Base-by-base conservation (phyloP, 2,888 invertebrate genomes). In the Tubulanus polymorphus region DNA sequence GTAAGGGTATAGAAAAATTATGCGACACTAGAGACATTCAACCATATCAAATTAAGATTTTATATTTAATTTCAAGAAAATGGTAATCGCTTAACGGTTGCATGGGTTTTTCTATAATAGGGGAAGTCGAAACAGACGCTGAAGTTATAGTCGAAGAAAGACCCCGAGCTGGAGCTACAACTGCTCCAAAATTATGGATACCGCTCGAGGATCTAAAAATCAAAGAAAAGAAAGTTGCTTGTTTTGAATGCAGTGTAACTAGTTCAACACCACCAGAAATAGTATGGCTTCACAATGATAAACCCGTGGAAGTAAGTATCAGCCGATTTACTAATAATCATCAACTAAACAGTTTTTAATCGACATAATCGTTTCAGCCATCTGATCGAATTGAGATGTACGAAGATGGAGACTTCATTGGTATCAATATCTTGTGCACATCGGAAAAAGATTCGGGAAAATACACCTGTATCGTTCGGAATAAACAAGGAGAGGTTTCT, bases 361-460 rank as follows among this genome's bases (percentile, higher is more conserved):
- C n/a, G n/a, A n/a, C n/a, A n/a, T n/a, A n/a, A n/a, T n/a, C n/a
- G n/a, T n/a, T n/a, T n/a, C n/a, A n/a, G n/a, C n/a, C n/a, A n/a
- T n/a, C n/a, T n/a, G n/a, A n/a, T n/a, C n/a, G n/a, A n/a, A n/a
- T n/a, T n/a, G n/a, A 62, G 53, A 67, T 70, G 50, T 63, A 65
- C 0, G 53, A 58, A 1, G 68, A 62, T 25, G 66, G 66, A n/a
- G n/a, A n/a, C n/a, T n/a, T n/a, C n/a, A n/a, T n/a, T n/a, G n/a
- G n/a, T n/a, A n/a, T n/a, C n/a, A n/a, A n/a, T n/a, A n/a, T n/a
- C n/a, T n/a, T n/a, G n/a, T n/a, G n/a, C n/a, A n/a, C n/a, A n/a
- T n/a, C n/a, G n/a, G n/a, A n/a, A n/a, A n/a, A 61, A 1, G 75
- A 75, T 56, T 66, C 66, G 1, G 77, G 75, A 6, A 63, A 65